Conservation (phyloP, 2,113 vertebrate genomes). For the Upupa epops region DNA sequence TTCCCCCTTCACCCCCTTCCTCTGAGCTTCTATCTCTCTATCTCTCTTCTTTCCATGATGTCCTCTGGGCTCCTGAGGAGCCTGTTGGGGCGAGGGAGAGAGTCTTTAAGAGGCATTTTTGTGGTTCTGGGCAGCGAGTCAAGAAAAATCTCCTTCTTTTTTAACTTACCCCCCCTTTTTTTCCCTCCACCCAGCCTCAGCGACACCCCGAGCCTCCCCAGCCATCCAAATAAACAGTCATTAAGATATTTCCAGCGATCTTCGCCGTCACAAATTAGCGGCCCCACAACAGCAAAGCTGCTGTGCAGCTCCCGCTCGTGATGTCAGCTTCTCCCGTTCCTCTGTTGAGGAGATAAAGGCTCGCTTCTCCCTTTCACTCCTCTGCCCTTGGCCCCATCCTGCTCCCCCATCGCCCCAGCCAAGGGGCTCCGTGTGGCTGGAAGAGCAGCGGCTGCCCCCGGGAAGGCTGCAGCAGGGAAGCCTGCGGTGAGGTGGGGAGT, state of each 20-base stretch:
- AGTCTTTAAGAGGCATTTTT: slow-evolving; percentile 63
- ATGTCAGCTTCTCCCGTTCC: slow-evolving; percentile 46
- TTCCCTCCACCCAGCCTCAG: neutral
- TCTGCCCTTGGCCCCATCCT: neutral
- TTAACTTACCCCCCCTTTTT: neutral
- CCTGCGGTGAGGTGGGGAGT: rapidly evolving
- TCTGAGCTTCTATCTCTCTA: slow-evolving; percentile 52
- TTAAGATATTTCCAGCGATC: slow-evolving; percentile 60
- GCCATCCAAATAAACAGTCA: slow-evolving; percentile 69
- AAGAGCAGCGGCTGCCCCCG: rapidly evolving
- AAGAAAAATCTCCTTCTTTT: slow-evolving; percentile 25
- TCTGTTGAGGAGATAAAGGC: slow-evolving; percentile 10
- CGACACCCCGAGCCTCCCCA: slow-evolving; percentile 52
- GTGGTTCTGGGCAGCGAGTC: slow-evolving; percentile 66
- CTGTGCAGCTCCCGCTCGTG: slow-evolving; percentile 33
- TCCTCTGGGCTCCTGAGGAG: slow-evolving; percentile 25
- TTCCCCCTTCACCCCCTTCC: slow-evolving; percentile 51
- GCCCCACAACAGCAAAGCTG: slow-evolving; percentile 36
- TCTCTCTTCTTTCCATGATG: slow-evolving; percentile 49
- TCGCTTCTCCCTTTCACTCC: neutral
- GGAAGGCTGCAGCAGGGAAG: neutral
- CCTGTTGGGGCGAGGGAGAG: slow-evolving; percentile 54
- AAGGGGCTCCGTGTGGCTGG: neutral
- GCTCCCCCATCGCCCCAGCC: rapidly evolving
- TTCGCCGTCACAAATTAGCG: slow-evolving; percentile 54